Evolutionary conservation across 2,888 invertebrate species (phyloP), one percentile per base, ranked within the genome.

Genomic region (Hypsopygia costalis): DNA sequence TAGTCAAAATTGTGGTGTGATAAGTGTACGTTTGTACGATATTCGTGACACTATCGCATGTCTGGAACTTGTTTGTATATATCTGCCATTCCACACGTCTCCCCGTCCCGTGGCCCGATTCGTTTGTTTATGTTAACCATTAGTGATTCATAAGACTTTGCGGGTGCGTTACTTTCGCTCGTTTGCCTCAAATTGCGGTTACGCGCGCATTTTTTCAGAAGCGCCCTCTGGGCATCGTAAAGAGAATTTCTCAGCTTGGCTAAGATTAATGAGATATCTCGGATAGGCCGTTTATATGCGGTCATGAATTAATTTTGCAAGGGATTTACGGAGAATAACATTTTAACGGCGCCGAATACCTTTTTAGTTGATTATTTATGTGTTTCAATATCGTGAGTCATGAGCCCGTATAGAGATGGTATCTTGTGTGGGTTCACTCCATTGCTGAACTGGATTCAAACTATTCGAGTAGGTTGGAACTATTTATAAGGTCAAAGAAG

Each of bases 191-290:
- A 63, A 61, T 64, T 59, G 56, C 47, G 52, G 52, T 48, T 41
- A 46, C 45, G 46, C 41, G 51, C 55, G 51, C 55, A 58, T 62
- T 66, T 63, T 62, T 62, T 51, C 49, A 46, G 45, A 38, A 37
- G 42, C 51, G 51, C 57, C 66, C 63, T 55, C 51, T 52, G 64
- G 60, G 64, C 46, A 51, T 56, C 60, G 51, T 66, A 62, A 63
- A 66, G 55, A 60, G 50, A 63, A 61, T 62, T 64, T 66, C 62
- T 60, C 58, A 52, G 53, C 46, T 44, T 47, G 34, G 43, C 49
- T 42, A 59, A 65, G 66, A 71, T 70, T 67, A 68, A 74, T 67
- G 61, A 58, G 58, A 46, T 58, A 50, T 55, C 56, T 51, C 58
- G 50, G 48, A 52, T 51, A 57, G 54, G 51, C 53, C 53, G 56